Evolutionary conservation across 2,888 invertebrate species (phyloP), one percentile per base, ranked within the genome.

Genomic region (Cylloceria caligata): DNA sequence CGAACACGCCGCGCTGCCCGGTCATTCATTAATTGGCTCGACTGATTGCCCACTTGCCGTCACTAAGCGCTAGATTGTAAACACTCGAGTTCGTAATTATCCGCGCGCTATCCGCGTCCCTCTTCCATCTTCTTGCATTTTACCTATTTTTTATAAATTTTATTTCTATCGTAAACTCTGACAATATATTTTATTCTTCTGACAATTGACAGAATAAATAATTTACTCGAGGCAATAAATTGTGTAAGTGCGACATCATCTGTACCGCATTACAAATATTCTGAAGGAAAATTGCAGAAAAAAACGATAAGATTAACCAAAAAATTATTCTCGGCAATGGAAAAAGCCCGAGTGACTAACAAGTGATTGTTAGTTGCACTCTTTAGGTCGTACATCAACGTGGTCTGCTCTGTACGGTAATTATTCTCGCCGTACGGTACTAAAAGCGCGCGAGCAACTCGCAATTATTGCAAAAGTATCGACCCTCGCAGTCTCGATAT

Each of bases 51-150:
- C 86, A 86, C 84, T 83, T 86, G 86, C 84, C 84, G 85, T 87
- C 85, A 69, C 83, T 82, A 86, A 85, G 85, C 86, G 87, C 86
- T 90, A 88, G 88, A 90, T 89, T 89, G 89, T 88, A 90, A 91
- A 90, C 90, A 90, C 88, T 90, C 86, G 86, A 80, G 69, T 85
- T 86, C 76, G 81, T 90, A 90, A 90, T 89, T 88, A 87, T 88
- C 86, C 85, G 83, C 80, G 85, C 85, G 84, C 83, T 60, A 60
- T 47, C 30, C 45, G 42, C 84, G 85, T 86, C 73, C 69, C 55
- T 57, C 77, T 72, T 72, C 74, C 69, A 82, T 71, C 45, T 45
- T 30, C 30, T 34, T n/a, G 21, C 24, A n/a, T 16, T 62, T 34
- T 68, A 11, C 19, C n/a, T 30, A 24, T 64, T 45, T 30, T 42